Conservation (phyloP, 1,140 invertebrate genomes). For the Choristoneura fumiferana region DNA sequence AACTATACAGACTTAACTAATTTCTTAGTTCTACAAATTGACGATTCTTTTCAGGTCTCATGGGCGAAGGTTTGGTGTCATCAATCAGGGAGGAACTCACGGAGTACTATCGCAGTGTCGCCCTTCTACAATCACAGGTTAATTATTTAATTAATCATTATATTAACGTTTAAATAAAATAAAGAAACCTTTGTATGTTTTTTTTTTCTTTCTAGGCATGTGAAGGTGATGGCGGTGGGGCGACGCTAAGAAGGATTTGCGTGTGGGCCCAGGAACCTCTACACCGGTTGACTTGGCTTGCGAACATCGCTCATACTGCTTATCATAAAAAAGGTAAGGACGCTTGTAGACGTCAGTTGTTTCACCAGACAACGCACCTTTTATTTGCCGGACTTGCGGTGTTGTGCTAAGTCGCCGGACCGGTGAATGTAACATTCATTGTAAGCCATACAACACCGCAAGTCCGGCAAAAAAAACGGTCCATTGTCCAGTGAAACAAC, state of each 20-base stretch:
- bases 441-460: no score
- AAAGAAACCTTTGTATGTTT: no score
- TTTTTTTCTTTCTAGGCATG: conserved; percentile 47
- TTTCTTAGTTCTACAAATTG: no score
- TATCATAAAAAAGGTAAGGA: conserved; percentile 85
- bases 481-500: no score
- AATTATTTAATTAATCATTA: no score
- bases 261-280: conserved; percentile 91
- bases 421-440: no score
- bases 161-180: no score
- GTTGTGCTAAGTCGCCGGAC: no score
- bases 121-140: conserved; percentile 91
- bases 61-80: conserved; percentile 92
- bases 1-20: no score
- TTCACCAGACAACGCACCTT: no score
- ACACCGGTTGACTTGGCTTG: conserved; percentile 88
- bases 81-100: conserved; percentile 90
- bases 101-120: conserved; percentile 93
- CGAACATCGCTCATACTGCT: conserved; percentile 88
- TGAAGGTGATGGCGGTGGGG: conserved; percentile 70
- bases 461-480: no score
- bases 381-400: no score
- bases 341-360: neutral
- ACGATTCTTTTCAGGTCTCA: conserved; percentile 80
- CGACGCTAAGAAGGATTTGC: conserved; percentile 88